These are phyloP conservation scores for Empis stercorea DNA, from an alignment of 2,888 invertebrate species.

Conservation along the genomic window DNA sequence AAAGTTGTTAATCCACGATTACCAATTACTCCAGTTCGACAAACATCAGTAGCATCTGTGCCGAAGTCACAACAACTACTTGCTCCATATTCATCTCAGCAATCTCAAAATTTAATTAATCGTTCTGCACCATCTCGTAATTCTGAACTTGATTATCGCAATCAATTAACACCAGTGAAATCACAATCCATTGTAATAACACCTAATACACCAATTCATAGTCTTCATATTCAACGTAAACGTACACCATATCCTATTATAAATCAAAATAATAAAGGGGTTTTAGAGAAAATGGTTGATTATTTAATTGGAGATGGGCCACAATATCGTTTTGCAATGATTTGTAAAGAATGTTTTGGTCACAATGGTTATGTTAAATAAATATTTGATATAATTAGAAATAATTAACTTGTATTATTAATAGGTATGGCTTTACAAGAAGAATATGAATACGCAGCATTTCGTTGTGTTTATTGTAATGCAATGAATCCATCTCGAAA, in stretches of 20 bases:
- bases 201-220: neutral
- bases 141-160: too few relatives aligned
- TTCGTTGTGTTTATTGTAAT: slow-evolving; percentile 83
- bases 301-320: slow-evolving; percentile 93
- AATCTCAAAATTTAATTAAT: neutral
- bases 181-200: neutral
- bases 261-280: slow-evolving; percentile 51
- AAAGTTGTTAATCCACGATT: too few relatives aligned
- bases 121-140: neutral
- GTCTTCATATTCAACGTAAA: slow-evolving; percentile 19
- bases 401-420: slow-evolving; percentile 3
- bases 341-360: slow-evolving; percentile 76
- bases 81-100: neutral
- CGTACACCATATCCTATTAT: slow-evolving; percentile 34
- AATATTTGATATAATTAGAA: neutral
- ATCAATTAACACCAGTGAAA: neutral
- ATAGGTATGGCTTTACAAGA: slow-evolving; percentile 58
- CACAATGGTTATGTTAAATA: slow-evolving; percentile 67
- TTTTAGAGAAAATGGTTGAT: slow-evolving; percentile 83
- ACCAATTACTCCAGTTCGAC: too few relatives aligned
- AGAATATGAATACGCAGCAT: slow-evolving; percentile 64
- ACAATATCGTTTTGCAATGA: slow-evolving; percentile 84
- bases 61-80: too few relatives aligned
- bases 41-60: too few relatives aligned
- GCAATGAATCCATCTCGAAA: slow-evolving; percentile 79